Base-by-base conservation (phyloP, 2,888 invertebrate species). In the Polyommatus iphigenia region DNA sequence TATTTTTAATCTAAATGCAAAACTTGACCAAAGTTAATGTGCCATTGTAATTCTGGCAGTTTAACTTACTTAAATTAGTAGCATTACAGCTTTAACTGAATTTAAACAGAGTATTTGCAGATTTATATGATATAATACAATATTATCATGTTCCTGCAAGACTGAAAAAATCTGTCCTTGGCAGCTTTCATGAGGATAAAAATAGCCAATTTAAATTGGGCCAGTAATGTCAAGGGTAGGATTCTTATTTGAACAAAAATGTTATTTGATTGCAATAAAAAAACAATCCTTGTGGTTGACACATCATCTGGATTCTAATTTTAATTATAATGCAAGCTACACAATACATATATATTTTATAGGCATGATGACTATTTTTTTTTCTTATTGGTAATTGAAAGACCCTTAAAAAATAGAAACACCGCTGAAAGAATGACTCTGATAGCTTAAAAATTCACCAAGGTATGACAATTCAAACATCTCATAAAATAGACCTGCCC, bases 111-210 rank as follows among this genome's bases (percentile, higher is more conserved):
- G 15, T 15, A 50, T 50, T 13, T 15, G 50, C 50, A 50, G 50
- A 50, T 50, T 50, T 50, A 15, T 50, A 54, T 50, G 8, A 10
- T 41, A 15, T 7, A 50, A 15, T 54, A 54, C 54, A 54, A 54
- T 59, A n/a, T 59, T 59, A 18, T 67, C 18, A 29, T 67, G 67
- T 32, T 67, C 29, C 67, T 67, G 29, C 15, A 67, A 67, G 67
- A 32, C 15, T 67, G 67, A 67, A 67, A 67, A 67, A 32, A 67
- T 67, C 29, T 67, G 67, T 18, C 67, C 67, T 32, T 67, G 67
- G 67, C 29, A 67, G 67, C 29, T 67, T 67, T 29, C 67, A 67
- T 18, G 29, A 67, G 29, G 29, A 67, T 67, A 32, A 67, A 67
- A 67, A 67, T 67, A 67, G 29, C 29, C 67, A 32, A 32, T 62